Evolutionary conservation across 1,140 invertebrate genomes (phyloP).

Genomic region (Archivesica marissinica): DNA sequence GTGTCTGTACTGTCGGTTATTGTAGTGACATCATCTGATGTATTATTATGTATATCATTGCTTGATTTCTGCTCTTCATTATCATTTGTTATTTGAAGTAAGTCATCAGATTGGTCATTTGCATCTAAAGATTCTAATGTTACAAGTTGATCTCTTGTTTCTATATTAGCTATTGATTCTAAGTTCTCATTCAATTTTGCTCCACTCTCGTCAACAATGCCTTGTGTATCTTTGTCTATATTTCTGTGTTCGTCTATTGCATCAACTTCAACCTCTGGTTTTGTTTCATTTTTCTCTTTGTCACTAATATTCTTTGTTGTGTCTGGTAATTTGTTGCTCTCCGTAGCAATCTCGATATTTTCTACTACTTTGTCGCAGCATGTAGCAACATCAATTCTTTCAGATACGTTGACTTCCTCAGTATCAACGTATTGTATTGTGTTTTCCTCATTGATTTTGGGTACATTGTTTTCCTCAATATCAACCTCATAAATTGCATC

Average conservation of each 20-base stretch:
- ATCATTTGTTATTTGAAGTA: too few relatives aligned
- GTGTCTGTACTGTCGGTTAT: slow-evolving; percentile 5
- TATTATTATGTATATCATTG: not conserved
- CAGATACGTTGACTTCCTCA: too few relatives aligned
- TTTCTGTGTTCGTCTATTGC: not conserved
- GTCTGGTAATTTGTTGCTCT: not conserved
- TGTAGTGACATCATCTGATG: slow-evolving; percentile 10
- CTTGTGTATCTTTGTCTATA: not conserved
- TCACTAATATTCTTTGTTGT: not conserved
- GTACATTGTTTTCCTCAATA: too few relatives aligned
- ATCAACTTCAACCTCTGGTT: not conserved
- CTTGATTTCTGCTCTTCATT: too few relatives aligned
- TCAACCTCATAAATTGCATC: too few relatives aligned
- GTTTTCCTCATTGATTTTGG: too few relatives aligned
- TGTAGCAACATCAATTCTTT: too few relatives aligned
- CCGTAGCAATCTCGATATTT: not conserved
- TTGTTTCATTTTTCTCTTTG: not conserved
- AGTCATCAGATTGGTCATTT: not conserved
- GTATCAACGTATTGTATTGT: not conserved
- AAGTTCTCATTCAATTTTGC: not conserved
- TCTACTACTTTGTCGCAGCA: too few relatives aligned
- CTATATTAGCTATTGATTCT: not conserved
- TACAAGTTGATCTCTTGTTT: not conserved
- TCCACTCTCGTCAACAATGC: not conserved
- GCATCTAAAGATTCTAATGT: not conserved